Evolutionary conservation across 2,797 vertebrate species (phyloP).

Genomic region (Rachycentron canadum): DNA sequence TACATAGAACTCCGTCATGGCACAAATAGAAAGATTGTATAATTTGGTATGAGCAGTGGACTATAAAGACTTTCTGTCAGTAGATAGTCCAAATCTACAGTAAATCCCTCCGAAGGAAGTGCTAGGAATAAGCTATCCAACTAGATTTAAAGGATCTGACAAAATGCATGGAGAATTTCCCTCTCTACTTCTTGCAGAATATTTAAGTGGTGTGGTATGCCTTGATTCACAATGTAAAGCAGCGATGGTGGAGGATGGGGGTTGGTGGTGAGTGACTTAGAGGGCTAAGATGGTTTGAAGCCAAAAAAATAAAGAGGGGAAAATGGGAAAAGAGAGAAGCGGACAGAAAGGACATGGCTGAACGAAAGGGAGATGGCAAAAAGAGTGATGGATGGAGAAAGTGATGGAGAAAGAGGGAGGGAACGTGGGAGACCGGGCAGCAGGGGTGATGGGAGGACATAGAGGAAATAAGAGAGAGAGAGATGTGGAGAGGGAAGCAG

Average conservation of each 20-base stretch:
- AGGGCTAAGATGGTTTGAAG: conserved; percentile 60
- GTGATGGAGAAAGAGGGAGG: conserved; percentile 58
- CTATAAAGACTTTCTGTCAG: conserved; percentile 33
- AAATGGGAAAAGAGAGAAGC: conserved; percentile 30
- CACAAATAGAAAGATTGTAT: conserved; percentile 10
- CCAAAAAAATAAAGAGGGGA: conserved; percentile 37
- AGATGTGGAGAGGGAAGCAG: conserved; percentile 14
- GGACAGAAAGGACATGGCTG: conserved; percentile 48
- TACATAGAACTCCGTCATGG: neutral
- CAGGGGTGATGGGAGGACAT: conserved; percentile 69
- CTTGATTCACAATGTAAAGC: conserved; percentile 61
- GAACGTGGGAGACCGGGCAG: conserved; percentile 33
- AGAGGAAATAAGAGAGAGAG: conserved; percentile 44
- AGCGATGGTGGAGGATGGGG: conserved; percentile 19
- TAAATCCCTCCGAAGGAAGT: conserved; percentile 56
- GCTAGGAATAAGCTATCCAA: conserved; percentile 38
- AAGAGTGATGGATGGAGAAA: conserved; percentile 69
- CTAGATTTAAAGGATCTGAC: conserved; percentile 45
- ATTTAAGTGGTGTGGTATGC: conserved; percentile 55
- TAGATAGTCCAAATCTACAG: conserved; percentile 44
- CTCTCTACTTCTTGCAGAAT: conserved; percentile 49
- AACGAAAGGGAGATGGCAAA: conserved; percentile 58
- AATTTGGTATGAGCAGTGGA: conserved; percentile 21
- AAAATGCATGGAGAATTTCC: conserved; percentile 51
- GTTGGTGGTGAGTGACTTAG: conserved; percentile 13